A percentile compares a stretch with the other conserved stretches of the same genome.
These are phyloP conservation scores for Clarias gariepinus DNA, from an alignment of 2,113 vertebrate species.

Conservation along the genomic window DNA sequence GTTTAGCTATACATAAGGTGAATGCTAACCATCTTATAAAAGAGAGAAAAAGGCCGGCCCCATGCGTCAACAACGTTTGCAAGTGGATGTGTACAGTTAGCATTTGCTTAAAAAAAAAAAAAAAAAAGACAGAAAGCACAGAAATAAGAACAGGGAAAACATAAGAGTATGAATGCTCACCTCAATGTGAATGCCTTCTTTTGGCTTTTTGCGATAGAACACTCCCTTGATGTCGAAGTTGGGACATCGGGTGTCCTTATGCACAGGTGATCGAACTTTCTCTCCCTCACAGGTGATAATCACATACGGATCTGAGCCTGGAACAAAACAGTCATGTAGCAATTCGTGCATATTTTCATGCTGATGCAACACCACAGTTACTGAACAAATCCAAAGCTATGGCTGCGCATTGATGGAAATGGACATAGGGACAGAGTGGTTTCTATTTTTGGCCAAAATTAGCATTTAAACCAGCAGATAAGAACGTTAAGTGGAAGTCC, in stretches of 20 bases:
- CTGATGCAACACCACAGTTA: background rate
- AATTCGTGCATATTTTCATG: background rate
- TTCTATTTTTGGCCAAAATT: constrained; percentile 33
- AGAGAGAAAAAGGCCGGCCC: background rate
- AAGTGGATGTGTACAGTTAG: background rate
- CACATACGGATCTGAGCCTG: constrained; percentile 88
- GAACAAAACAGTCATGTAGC: constrained; percentile 11
- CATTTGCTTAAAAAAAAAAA: background rate
- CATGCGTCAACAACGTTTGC: background rate
- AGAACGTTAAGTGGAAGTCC: constrained; percentile 16
- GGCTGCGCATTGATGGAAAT: background rate
- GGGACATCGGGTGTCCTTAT: constrained; percentile 77
- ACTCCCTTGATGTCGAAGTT: constrained; percentile 85
- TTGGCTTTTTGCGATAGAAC: constrained; percentile 90
- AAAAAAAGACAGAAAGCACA: background rate
- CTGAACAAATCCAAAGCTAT: constrained; percentile 4
- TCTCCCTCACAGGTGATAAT: constrained; percentile 89
- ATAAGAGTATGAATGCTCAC: constrained; percentile 63
- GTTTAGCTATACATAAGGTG: background rate
- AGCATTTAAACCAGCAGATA: constrained; percentile 13
- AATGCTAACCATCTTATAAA: background rate
- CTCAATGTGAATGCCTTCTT: constrained; percentile 83
- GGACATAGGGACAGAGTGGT: background rate
- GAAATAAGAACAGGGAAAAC: background rate
- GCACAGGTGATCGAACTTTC: constrained; percentile 80